A percentile compares a stretch with the other conserved stretches of the same genome.
Conservation (phyloP, 2,113 vertebrate species). For the Delphinus delphis region DNA sequence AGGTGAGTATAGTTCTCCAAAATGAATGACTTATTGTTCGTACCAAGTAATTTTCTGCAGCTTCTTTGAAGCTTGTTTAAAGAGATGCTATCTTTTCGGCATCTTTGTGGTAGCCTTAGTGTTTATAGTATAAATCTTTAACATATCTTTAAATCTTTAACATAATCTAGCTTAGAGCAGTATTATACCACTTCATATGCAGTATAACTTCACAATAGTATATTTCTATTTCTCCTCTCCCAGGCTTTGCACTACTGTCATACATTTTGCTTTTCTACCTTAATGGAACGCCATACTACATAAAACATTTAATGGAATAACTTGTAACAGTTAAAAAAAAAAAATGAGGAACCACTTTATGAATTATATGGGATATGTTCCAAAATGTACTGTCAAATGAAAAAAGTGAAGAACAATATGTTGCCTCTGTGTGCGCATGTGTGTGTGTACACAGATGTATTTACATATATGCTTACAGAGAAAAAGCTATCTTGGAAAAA, state of each 20-base stretch:
- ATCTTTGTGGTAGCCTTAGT: neutral
- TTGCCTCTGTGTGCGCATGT: fast-evolving
- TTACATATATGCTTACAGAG: neutral
- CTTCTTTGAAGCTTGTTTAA: neutral
- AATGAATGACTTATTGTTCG: neutral
- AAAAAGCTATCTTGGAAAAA: neutral
- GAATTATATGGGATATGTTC: neutral
- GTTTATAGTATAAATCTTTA: neutral
- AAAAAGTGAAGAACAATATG: neutral
- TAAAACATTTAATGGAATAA: neutral
- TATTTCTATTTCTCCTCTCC: neutral
- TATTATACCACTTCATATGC: neutral
- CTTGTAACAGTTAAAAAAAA: neutral
- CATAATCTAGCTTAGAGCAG: neutral
- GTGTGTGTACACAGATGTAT: too few relatives aligned
- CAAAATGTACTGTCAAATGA: neutral
- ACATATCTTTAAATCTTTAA: neutral
- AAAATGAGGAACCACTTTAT: neutral
- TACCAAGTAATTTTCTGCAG: neutral
- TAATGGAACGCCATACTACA: neutral
- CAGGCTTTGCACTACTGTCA: neutral
- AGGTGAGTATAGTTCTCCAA: neutral
- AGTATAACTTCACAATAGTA: neutral
- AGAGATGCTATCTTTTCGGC: neutral
- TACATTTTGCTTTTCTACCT: neutral